Evolutionary conservation across 2,113 vertebrate genomes (phyloP).

Genomic region (Cyprinus carpio): DNA sequence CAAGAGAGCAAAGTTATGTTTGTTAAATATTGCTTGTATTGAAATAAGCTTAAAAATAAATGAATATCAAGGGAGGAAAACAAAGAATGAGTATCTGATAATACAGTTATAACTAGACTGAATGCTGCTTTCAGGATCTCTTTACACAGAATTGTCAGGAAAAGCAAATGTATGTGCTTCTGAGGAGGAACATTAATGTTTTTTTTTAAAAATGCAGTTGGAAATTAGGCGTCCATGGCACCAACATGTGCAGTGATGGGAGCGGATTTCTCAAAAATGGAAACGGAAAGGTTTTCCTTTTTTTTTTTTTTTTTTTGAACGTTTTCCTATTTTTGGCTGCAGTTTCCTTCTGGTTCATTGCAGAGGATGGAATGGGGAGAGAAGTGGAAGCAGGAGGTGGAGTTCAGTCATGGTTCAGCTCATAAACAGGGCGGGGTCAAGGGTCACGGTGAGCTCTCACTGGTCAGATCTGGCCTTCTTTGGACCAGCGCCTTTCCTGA

Average conservation of each 20-base stretch:
- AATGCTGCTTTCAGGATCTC: slow-evolving; percentile 51
- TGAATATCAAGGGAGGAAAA: slow-evolving; percentile 12
- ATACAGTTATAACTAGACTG: slow-evolving; percentile 52
- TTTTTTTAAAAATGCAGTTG: slow-evolving; percentile 50
- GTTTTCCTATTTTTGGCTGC: slow-evolving; percentile 1
- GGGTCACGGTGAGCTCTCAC: slow-evolving; percentile 65
- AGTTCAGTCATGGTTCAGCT: slow-evolving; percentile 57
- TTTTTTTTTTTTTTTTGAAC: not conserved
- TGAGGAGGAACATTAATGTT: slow-evolving; percentile 54
- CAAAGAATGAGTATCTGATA: slow-evolving; percentile 46
- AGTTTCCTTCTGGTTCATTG: slow-evolving; percentile 30
- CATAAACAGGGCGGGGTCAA: slow-evolving; percentile 33
- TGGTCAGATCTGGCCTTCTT: slow-evolving; percentile 85
- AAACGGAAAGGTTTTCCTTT: slow-evolving; percentile 22
- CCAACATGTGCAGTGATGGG: slow-evolving; percentile 56
- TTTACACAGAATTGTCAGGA: slow-evolving; percentile 54
- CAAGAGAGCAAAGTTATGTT: slow-evolving; percentile 47
- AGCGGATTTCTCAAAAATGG: slow-evolving; percentile 38
- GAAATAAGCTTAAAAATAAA: slow-evolving; percentile 54
- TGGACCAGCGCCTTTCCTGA: slow-evolving; percentile 80
- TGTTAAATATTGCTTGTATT: slow-evolving; percentile 59
- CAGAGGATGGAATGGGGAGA: slow-evolving; percentile 36
- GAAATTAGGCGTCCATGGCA: slow-evolving; percentile 63
- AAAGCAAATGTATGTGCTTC: slow-evolving; percentile 70
- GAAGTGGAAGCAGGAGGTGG: slow-evolving; percentile 41